Evolutionary conservation across 1,140 invertebrate species (phyloP).

Genomic region (Drosophila novamexicana): DNA sequence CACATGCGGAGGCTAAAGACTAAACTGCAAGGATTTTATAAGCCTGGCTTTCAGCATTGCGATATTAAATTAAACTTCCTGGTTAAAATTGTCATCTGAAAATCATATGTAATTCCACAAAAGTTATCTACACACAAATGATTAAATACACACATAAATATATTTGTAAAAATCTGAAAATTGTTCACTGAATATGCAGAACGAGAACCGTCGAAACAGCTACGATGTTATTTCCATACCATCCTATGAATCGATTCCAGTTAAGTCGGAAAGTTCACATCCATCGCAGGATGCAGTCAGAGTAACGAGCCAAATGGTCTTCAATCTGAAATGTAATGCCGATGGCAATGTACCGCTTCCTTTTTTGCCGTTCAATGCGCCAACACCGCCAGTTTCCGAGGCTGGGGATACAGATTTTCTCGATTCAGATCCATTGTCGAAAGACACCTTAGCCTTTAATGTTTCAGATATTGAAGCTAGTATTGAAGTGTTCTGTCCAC

Average conservation of each 20-base stretch:
- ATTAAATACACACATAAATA: background rate
- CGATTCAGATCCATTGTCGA: background rate
- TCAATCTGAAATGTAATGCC: background rate
- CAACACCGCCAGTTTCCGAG: conserved; percentile 10
- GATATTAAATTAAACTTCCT: too few species aligned
- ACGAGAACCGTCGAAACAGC: background rate
- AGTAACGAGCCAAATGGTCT: conserved; percentile 28
- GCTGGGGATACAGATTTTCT: background rate
- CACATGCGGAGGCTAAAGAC: background rate
- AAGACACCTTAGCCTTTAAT: background rate
- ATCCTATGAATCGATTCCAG: conserved; percentile 12
- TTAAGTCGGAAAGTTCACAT: background rate
- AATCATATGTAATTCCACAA: background rate
- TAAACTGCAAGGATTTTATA: conserved; percentile 18
- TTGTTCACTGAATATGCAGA: background rate
- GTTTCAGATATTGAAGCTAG: too few species aligned
- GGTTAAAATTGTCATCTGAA: background rate
- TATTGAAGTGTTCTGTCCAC: background rate
- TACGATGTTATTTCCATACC: conserved; percentile 25
- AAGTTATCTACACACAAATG: background rate
- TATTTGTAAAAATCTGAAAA: too few species aligned
- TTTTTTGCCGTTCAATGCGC: background rate
- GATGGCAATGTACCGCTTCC: too few species aligned
- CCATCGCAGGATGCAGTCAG: background rate
- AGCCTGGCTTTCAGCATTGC: background rate